phyloP scores from a whole-genome alignment of 2,888 invertebrate species.

The Thereva nobilitata region DNA sequence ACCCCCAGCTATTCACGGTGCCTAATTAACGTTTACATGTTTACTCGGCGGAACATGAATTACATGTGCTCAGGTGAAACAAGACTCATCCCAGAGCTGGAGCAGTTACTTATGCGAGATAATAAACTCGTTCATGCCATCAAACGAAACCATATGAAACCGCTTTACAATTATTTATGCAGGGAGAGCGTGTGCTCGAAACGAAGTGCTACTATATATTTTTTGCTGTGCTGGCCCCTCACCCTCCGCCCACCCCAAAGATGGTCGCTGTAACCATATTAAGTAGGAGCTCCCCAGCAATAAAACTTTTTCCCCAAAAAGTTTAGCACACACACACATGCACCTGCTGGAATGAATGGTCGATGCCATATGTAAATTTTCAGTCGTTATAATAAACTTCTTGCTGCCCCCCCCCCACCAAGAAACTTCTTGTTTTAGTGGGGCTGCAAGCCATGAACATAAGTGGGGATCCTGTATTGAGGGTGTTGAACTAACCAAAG shows the following conservation, averaged over 20 bases:
- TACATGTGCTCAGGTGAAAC: not conserved
- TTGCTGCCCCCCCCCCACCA: not conserved
- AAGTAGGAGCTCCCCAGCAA: slow-evolving; percentile 18
- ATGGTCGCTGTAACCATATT: slow-evolving; percentile 19
- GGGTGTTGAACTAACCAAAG: not conserved
- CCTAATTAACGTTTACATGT: slow-evolving; percentile 30
- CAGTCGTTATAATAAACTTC: slow-evolving; percentile 18
- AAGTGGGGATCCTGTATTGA: not conserved
- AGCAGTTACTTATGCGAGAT: slow-evolving; percentile 18
- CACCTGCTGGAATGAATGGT: not conserved
- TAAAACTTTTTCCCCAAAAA: slow-evolving; percentile 28
- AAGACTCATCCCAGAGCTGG: not conserved
- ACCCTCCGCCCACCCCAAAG: slow-evolving; percentile 1
- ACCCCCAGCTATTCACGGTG: slow-evolving; percentile 14
- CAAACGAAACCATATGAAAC: slow-evolving; percentile 22
- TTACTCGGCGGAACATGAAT: slow-evolving; percentile 26
- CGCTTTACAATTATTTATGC: slow-evolving; percentile 11
- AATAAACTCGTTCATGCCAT: slow-evolving; percentile 29
- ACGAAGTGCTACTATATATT: slow-evolving; percentile 22
- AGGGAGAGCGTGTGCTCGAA: slow-evolving; percentile 17
- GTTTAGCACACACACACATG: slow-evolving; percentile 12
- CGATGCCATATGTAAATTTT: slow-evolving; percentile 19
- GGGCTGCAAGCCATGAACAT: not conserved
- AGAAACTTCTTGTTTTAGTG: not conserved
- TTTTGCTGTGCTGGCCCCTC: not conserved